Evolutionary conservation across 1,140 invertebrate species (phyloP).

Genomic region (Trichoplusia ni): DNA sequence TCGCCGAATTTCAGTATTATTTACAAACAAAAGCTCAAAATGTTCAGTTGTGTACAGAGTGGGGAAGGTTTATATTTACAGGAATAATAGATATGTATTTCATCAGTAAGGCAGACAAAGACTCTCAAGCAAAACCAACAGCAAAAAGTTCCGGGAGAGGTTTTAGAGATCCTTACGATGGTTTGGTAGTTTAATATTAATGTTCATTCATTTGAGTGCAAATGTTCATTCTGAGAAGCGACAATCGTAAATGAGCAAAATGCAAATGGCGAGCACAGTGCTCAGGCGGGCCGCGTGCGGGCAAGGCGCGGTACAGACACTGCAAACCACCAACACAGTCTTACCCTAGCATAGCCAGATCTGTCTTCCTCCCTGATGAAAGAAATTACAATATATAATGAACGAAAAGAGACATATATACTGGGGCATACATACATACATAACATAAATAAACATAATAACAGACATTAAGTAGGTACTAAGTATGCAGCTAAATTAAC

Average conservation of each 20-base stretch:
- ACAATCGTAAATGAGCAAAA: constrained; percentile 45
- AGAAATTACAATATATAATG: constrained; percentile 73
- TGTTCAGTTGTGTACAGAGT: constrained; percentile 33
- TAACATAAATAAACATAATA: constrained; percentile 43
- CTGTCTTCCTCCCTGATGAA: constrained; percentile 82
- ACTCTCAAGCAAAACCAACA: constrained; percentile 48
- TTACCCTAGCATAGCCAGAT: constrained; percentile 80
- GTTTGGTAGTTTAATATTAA: constrained; percentile 17
- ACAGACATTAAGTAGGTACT: constrained; percentile 35
- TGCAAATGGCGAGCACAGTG: constrained; percentile 48
- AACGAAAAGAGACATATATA: constrained; percentile 49
- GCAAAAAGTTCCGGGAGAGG: constrained; percentile 23
- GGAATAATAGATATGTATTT: constrained; percentile 54
- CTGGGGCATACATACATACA: constrained; percentile 40
- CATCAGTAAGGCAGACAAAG: constrained; percentile 80
- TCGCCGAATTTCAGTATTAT: constrained; percentile 61
- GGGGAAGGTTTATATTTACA: constrained; percentile 58
- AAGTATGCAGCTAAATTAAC: constrained; percentile 34
- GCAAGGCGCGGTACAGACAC: constrained; percentile 63
- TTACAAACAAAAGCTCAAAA: constrained; percentile 73
- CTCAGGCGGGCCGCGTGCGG: constrained; percentile 49
- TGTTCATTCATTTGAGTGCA: constrained; percentile 40
- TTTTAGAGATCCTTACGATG: not conserved
- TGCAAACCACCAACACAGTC: constrained; percentile 74
- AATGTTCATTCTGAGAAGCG: constrained; percentile 54